Evolutionary conservation across 2,113 vertebrate genomes (phyloP), one percentile per base, ranked within the genome.

Genomic region (Myotis davidii): DNA sequence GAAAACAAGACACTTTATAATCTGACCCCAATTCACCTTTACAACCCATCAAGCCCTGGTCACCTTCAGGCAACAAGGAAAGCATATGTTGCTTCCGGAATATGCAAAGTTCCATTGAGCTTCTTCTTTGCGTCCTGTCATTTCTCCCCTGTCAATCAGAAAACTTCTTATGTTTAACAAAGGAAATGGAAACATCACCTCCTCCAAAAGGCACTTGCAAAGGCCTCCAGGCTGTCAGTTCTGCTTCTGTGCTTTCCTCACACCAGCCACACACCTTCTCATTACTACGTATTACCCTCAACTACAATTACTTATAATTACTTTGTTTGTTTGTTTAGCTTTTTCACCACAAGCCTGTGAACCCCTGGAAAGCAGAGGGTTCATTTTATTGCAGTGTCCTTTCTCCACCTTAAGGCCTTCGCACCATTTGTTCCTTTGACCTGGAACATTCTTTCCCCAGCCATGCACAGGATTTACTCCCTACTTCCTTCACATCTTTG

Each of bases 241-340:
- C 23, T 12, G 23, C 50, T 67, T 54, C 34, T 39, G 9, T 32
- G 76, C 72, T 42, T 25, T 65, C 18, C 1, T 12, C 32, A 56
- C 20, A 14, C 11, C 1, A 1, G 18, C 9, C 67, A 56, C 56
- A 50, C 34, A 48, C 27, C 87, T 91, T 34, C 91, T 85, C 29
- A 48, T 69, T 29, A 34, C 79, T 42, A 45, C 21, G 14, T 10
- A 65, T 2, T 83, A 37, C 50, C 16, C 54, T 82, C 52, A 54
- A 54, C 52, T 61, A 12, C 39, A 74, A 88, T 74, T 82, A 78
- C n/a, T 65, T 67, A 42, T 50, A 86, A 91, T 90, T n/a, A 52
- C 45, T 93, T 93, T 67, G 74, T 91, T 90, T 65, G 50, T 48
- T 77, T 92, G 48, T 67, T 95, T 86, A 81, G 87, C 34, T 91